Conservation (phyloP, 2,888 invertebrate genomes). For the Ptilodon capucinus region DNA sequence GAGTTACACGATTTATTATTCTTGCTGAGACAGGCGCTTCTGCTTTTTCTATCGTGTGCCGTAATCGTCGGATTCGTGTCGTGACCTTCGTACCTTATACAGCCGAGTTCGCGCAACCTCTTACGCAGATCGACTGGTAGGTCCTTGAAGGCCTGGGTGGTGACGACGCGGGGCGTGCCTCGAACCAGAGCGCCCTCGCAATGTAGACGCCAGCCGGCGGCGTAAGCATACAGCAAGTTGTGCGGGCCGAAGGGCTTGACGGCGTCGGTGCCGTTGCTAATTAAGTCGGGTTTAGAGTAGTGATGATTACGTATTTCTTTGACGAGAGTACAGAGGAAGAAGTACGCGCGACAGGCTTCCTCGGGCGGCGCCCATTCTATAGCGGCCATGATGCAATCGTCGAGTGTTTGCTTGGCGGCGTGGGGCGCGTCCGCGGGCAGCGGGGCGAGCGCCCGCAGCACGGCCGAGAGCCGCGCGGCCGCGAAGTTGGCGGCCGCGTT, state of each 20-base stretch:
- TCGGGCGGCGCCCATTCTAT: constrained; percentile 91
- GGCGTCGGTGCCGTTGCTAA: constrained; percentile 34
- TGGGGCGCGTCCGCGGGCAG: constrained; percentile 38
- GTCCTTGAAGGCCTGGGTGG: constrained; percentile 59
- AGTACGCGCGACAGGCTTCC: constrained; percentile 91
- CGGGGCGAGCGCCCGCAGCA: constrained; percentile 86
- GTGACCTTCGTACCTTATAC: constrained; percentile 54
- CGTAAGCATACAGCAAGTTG: constrained; percentile 43
- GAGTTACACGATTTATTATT: constrained; percentile 23
- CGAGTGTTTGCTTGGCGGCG: constrained; percentile 75
- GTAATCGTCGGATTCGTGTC: constrained; percentile 27
- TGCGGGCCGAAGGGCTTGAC: constrained; percentile 26
- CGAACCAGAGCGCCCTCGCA: constrained; percentile 62
- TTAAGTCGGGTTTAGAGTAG: constrained; percentile 48
- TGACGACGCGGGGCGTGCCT: constrained; percentile 56
- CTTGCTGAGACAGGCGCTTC: constrained; percentile 27
- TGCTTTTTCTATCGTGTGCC: constrained; percentile 38
- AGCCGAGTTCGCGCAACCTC: constrained; percentile 61
- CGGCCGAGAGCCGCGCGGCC: constrained; percentile 89
- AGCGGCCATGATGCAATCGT: constrained; percentile 90
- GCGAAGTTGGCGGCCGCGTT: constrained; percentile 91
- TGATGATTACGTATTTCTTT: constrained; percentile 42
- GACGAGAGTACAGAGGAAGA: constrained; percentile 59
- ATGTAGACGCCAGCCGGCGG: constrained; percentile 52
- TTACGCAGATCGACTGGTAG: constrained; percentile 58